Evolutionary conservation across 2,797 vertebrate genomes (phyloP).

Genomic region (Coranthus polyacanthus): DNA sequence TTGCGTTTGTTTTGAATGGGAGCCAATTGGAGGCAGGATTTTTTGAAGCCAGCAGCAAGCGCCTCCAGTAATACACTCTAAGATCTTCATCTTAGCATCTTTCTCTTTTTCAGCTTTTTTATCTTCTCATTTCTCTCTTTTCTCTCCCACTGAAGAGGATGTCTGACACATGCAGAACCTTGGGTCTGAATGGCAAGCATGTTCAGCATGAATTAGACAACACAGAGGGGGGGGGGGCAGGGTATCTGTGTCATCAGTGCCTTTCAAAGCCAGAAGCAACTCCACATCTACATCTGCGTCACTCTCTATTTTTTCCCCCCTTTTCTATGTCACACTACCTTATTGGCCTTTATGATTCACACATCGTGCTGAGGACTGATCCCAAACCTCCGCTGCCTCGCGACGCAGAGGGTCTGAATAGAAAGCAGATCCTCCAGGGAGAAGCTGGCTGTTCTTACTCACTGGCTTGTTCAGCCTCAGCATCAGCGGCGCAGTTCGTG

Average conservation of each 20-base stretch:
- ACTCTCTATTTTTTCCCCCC: neutral
- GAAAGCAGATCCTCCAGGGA: slow-evolving; percentile 18
- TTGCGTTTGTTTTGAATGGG: no score
- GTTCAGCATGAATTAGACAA: slow-evolving; percentile 40
- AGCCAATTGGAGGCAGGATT: no score
- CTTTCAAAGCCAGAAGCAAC: slow-evolving; percentile 35
- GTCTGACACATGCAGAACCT: slow-evolving; percentile 54
- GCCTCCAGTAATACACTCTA: no score
- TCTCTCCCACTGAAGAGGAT: slow-evolving; percentile 43
- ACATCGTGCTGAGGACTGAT: neutral
- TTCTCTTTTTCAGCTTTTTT: neutral
- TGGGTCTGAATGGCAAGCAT: slow-evolving; percentile 64
- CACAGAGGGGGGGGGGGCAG: slow-evolving; percentile 7
- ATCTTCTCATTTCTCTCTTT: slow-evolving; percentile 12
- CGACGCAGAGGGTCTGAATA: slow-evolving; percentile 24
- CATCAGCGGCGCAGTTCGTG: slow-evolving; percentile 54
- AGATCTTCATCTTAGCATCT: neutral
- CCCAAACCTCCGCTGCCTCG: slow-evolving; percentile 18
- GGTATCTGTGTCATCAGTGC: slow-evolving; percentile 56
- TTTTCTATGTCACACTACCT: slow-evolving; percentile 26
- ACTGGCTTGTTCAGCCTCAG: slow-evolving; percentile 24
- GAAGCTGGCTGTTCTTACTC: slow-evolving; percentile 7
- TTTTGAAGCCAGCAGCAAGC: no score
- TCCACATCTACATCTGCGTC: slow-evolving; percentile 10
- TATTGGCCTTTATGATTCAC: slow-evolving; percentile 50